Percentiles rank a stretch among this genome's conserved stretches.
These are phyloP conservation scores for Acleris cristana DNA, from an alignment of 2,888 invertebrate species.

Conservation along the genomic window DNA sequence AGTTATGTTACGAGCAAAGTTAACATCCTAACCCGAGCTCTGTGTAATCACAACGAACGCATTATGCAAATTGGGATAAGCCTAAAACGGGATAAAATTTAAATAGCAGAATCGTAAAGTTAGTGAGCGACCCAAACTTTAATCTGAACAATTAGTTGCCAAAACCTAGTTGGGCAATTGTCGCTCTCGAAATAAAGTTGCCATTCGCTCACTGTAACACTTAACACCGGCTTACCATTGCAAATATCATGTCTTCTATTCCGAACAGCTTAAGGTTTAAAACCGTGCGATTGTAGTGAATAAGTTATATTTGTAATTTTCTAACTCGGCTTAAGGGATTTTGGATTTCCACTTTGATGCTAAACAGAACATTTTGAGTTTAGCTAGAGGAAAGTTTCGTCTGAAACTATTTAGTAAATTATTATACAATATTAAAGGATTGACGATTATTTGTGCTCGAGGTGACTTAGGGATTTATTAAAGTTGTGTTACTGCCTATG, in stretches of 20 bases:
- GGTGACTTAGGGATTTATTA: conserved; percentile 4
- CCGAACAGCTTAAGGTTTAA: neutral
- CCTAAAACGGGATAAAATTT: conserved; percentile 52
- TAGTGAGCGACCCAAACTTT: conserved; percentile 62
- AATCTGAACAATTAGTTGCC: conserved; percentile 75
- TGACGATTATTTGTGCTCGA: conserved; percentile 13
- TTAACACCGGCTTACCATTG: conserved; percentile 47
- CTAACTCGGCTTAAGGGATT: conserved; percentile 78
- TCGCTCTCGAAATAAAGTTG: conserved; percentile 77
- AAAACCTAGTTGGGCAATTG: conserved; percentile 77
- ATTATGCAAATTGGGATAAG: conserved; percentile 37
- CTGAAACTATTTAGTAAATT: conserved; percentile 64
- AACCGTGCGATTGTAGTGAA: neutral
- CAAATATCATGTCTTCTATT: conserved; percentile 43
- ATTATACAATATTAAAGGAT: conserved; percentile 42
- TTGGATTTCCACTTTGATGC: conserved; percentile 74
- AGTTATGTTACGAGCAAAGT: neutral
- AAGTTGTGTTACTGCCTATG: neutral
- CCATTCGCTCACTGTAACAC: conserved; percentile 65
- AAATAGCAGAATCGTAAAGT: conserved; percentile 54
- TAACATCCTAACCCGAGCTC: neutral
- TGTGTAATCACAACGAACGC: conserved; percentile 25
- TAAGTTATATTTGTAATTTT: conserved; percentile 51
- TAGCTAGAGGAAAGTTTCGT: conserved; percentile 65
- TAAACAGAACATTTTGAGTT: conserved; percentile 73